Evolutionary conservation across 2,797 vertebrate species (phyloP), one percentile per base, ranked within the genome.

Genomic region (Galaxias olidus): DNA sequence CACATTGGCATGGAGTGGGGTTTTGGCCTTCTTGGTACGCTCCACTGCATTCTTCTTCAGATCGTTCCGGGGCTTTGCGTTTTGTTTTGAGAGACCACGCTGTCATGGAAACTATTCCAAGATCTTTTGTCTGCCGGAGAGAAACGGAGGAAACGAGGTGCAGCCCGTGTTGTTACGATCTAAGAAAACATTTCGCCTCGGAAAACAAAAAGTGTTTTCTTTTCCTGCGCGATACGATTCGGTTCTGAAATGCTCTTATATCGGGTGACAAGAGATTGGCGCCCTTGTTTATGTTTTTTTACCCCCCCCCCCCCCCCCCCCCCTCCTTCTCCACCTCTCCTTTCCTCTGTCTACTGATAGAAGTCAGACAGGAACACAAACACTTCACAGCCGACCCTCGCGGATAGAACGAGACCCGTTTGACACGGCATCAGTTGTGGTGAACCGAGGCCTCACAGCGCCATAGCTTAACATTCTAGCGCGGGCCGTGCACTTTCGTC

Each of bases 241-340:
- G 59, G 71, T 67, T 43, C 17, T 59, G 55, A 74, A 61, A 71
- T 53, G 61, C 15, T 49, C 42, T 53, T 49, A 17, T 66, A 77
- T 73, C 64, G 64, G 59, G 61, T 63, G 63, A 67, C 60, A 58
- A 61, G 19, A 44, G 52, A 60, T 12, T 45, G 30, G 10, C 46
- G 52, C n/a, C 44, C 46, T 64, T 49, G 51, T 69, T 73, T 61
- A 64, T 61, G 58, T 51, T 77, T 58, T 46, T 63, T 18, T 49
- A 42, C 48, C 58, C 51, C 55, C 53, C 51, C 50, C 57, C 53
- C 15, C 30, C 30, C 40, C 40, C 48, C 59, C 42, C 49, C 45
- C 48, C 58, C 51, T 50, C 53, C 51, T 51, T 60, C 53, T 18
- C 30, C 30, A 43, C 40, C 48, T 63, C 42, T 52, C 9, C 62